phyloP scores from a whole-genome alignment of 1,140 invertebrate species.

The Cataglyphis hispanica region DNA sequence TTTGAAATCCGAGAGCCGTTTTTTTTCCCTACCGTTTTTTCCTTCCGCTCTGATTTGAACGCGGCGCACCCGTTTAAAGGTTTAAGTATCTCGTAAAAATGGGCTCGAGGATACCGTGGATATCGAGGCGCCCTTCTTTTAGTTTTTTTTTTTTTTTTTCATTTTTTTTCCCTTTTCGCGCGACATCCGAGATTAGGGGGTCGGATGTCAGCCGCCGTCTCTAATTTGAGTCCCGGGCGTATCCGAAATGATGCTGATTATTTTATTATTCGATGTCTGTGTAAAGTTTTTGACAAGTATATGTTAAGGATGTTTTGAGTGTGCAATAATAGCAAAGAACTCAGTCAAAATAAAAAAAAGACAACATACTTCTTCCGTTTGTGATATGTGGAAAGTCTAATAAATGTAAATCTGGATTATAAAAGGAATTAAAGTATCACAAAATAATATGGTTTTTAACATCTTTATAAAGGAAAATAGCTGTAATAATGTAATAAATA shows the following conservation, averaged over 20 bases:
- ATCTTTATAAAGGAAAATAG: too few species aligned
- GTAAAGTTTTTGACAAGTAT: neutral
- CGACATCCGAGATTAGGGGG: conserved; percentile 69
- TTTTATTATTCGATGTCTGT: conserved; percentile 10
- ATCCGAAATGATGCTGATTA: conserved; percentile 28
- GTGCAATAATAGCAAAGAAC: too few species aligned
- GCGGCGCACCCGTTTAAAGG: conserved; percentile 83
- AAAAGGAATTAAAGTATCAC: too few species aligned
- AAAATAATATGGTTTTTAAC: too few species aligned
- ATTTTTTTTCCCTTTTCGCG: neutral
- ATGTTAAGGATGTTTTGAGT: neutral
- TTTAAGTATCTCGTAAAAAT: conserved; percentile 86
- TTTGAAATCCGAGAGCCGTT: conserved; percentile 81
- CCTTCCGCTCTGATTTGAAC: conserved; percentile 55
- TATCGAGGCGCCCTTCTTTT: neutral
- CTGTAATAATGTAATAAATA: too few species aligned
- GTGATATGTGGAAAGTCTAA: too few species aligned
- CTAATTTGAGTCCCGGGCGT: conserved; percentile 43
- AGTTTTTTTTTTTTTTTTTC: neutral
- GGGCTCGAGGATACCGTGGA: conserved; percentile 61
- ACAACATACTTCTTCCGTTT: too few species aligned
- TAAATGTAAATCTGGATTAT: too few species aligned
- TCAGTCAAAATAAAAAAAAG: too few species aligned
- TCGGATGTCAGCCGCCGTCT: conserved; percentile 70
- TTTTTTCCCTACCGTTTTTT: conserved; percentile 54